These are phyloP conservation scores for Cantharis rufa DNA, from an alignment of 2,888 invertebrate species.

Conservation along the genomic window DNA sequence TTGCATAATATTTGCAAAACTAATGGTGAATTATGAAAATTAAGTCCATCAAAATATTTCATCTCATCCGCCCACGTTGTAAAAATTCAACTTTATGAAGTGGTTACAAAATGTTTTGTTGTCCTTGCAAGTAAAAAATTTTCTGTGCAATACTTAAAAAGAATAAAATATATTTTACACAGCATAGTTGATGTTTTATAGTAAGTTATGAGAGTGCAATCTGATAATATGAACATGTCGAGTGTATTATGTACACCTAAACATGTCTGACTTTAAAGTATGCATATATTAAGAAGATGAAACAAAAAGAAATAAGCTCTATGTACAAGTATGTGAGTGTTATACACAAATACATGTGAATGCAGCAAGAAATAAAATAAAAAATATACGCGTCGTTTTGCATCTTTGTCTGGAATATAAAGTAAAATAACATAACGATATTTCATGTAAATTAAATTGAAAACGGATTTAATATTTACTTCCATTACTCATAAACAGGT, in stretches of 20 bases:
- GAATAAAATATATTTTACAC: background rate
- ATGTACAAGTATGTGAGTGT: conserved; percentile 29
- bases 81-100: background rate
- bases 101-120: background rate
- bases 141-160: background rate
- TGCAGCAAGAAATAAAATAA: conserved; percentile 16
- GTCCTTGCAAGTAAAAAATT: background rate
- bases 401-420: conserved; percentile 5
- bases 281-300: conserved; percentile 36
- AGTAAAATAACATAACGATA: conserved; percentile 12
- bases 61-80: background rate
- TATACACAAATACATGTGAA: conserved; percentile 29
- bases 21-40: too few species aligned
- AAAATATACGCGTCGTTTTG: conserved; percentile 9
- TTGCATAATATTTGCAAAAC: too few species aligned
- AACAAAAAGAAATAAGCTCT: conserved; percentile 28
- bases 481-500: conserved; percentile 44
- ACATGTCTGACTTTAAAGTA: conserved; percentile 35
- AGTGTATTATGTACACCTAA: conserved; percentile 37
- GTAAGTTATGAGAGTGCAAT: conserved; percentile 16
- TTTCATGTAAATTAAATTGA: conserved; percentile 39
- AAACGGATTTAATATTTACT: conserved; percentile 36
- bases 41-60: too few species aligned
- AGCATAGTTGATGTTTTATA: background rate
- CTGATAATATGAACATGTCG: conserved; percentile 37